Evolutionary conservation across 1,140 invertebrate genomes (phyloP), one percentile per base, ranked within the genome.

Genomic region (Megalonaias nervosa): DNA sequence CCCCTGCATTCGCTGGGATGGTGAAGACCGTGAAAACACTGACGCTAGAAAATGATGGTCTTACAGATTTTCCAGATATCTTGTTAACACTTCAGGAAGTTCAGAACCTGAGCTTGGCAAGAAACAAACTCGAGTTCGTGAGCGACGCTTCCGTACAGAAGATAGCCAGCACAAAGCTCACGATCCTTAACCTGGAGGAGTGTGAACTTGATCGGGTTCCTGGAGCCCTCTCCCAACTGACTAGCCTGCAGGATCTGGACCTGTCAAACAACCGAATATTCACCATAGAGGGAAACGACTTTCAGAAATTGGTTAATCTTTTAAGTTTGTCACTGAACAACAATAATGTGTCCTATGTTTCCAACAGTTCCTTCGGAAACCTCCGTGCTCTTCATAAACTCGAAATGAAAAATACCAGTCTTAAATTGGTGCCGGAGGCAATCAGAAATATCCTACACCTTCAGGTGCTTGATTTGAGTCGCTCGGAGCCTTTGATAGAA

Each of bases 271-370:
- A 77, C 68, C 67, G 60, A n/a, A 77, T 77, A 15, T 67, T 57
- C 6, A 71, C 69, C 14, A 77, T 77, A 13, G 75, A 77, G 31
- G 71, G 72, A 59, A 77, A 77, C 57, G 75, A 77, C 62, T 65
- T 26, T 26, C 69, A 77, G 31, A 17, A 21, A 0, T 66, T 77
- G 75, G 9, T 0, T 12, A 17, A 67, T 48, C 16, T 77, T 38
- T n/a, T 11, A 14, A 66, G 3, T 23, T 58, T 77, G 9, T 56
- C 57, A 12, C 23, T 77, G 19, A 71, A 69, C 12, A 21, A 66
- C 56, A 77, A 71, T 65, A 57, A 62, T 9, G 23, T 77, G 19
- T 17, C 31, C n/a, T 77, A 77, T 21, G 23, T 77, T 17, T 77
- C 75, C 5, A 72, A 71, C 26, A 77, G 75, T 23, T 67, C 75